Evolutionary conservation across 64 coral and sea anemone genomes (phyloP).

Genomic region (Orbicella faveolata): DNA sequence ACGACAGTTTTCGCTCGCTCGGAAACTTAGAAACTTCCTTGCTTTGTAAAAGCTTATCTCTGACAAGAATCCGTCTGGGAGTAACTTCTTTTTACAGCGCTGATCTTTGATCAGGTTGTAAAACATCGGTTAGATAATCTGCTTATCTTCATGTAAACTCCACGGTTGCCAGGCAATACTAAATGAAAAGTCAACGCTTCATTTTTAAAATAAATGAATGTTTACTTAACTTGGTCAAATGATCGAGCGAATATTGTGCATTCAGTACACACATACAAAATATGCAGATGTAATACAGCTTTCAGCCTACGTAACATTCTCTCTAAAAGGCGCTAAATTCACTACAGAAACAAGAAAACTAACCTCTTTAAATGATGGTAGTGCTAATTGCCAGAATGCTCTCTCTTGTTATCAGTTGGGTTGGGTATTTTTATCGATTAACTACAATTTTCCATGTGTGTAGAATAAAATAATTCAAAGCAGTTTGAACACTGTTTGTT

Average conservation of each 20-base stretch:
- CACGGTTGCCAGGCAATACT: conserved; percentile 13
- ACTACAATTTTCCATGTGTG: not conserved
- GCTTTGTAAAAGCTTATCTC: not conserved
- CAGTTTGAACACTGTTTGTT: not conserved
- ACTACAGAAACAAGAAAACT: not conserved
- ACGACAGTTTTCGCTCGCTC: not conserved
- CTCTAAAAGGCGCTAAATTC: not conserved
- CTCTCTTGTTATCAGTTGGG: not conserved
- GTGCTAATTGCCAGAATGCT: not conserved
- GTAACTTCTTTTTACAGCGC: not conserved
- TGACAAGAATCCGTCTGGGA: not conserved
- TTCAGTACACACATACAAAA: not conserved
- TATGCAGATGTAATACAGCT: not conserved
- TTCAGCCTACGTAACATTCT: no score
- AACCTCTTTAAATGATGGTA: not conserved
- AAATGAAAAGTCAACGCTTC: conserved; percentile 7
- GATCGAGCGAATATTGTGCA: not conserved
- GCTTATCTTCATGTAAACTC: not conserved
- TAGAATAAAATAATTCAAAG: not conserved
- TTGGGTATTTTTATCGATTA: not conserved
- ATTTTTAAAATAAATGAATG: not conserved
- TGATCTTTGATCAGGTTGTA: conserved; percentile 1
- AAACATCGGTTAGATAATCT: conserved; percentile 3
- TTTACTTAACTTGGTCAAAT: conserved; percentile 23
- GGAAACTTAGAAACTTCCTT: not conserved